Conservation (phyloP, 2,113 vertebrate species). For the Lophotis ruficrista region DNA sequence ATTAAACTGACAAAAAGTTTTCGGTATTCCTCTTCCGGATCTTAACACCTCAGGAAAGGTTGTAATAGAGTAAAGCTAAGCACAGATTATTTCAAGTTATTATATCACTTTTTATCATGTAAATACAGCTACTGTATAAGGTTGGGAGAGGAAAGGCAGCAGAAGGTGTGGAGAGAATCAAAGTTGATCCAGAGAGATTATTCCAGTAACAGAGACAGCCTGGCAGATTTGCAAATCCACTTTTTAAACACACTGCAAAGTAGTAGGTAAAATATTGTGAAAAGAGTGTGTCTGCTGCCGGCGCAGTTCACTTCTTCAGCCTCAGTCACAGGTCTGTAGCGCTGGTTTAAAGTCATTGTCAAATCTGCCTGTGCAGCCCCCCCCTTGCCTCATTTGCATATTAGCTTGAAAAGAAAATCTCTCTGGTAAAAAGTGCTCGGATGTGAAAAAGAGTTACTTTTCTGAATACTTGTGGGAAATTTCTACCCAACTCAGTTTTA, state of each 20-base stretch:
- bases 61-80: background rate
- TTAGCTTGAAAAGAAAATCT: conserved; percentile 89
- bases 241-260: conserved; percentile 44
- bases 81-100: conserved; percentile 11
- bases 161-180: conserved; percentile 35
- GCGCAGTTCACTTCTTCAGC: conserved; percentile 43
- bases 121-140: background rate
- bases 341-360: conserved; percentile 83
- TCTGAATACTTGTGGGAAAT: conserved; percentile 36
- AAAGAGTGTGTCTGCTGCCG: conserved; percentile 12
- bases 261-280: conserved; percentile 54
- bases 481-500: conserved; percentile 57
- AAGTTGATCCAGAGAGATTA: conserved; percentile 61
- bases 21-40: background rate
- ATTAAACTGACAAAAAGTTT: background rate
- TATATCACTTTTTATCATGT: background rate
- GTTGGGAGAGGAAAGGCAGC: background rate
- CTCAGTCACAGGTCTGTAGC: conserved; percentile 56
- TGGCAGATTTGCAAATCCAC: conserved; percentile 53
- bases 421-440: conserved; percentile 74
- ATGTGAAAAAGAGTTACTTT: conserved; percentile 63
- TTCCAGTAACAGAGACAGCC: conserved; percentile 49
- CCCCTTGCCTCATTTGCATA: conserved; percentile 85
- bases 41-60: background rate
- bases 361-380: conserved; percentile 73